A percentile compares a stretch with the other conserved stretches of the same genome.
phyloP scores from a whole-genome alignment of 2,113 vertebrate genomes.

The Neodontobutis hainanensis region DNA sequence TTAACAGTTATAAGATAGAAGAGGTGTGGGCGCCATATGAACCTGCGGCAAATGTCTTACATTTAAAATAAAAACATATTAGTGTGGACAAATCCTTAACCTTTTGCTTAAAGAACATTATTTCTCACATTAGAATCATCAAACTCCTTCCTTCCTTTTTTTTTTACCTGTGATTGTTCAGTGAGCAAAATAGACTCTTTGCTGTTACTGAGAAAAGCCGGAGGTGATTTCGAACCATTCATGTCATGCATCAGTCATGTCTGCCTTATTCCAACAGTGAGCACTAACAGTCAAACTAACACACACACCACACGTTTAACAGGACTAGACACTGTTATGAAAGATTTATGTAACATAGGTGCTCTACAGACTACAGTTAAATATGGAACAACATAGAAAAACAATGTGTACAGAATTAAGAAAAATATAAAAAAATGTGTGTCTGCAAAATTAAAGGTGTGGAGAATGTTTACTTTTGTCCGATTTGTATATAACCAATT shows the following conservation, averaged over 20 bases:
- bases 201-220: too few relatives aligned
- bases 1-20: too few relatives aligned
- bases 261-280: constrained; percentile 72
- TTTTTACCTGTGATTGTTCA: constrained; percentile 2
- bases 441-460: constrained; percentile 76
- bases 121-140: constrained; percentile 16
- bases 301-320: background rate
- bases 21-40: too few relatives aligned
- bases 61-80: too few relatives aligned
- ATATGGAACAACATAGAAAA: constrained; percentile 32
- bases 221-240: constrained; percentile 17
- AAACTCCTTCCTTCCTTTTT: constrained; percentile 1
- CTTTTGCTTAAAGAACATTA: too few relatives aligned
- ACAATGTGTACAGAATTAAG: constrained; percentile 45
- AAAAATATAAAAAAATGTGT: constrained; percentile 32
- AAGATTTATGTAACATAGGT: constrained; percentile 28
- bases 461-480: constrained; percentile 86
- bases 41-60: too few relatives aligned
- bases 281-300: constrained; percentile 28
- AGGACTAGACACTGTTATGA: background rate
- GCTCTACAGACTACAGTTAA: constrained; percentile 42
- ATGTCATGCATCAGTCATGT: constrained; percentile 59
- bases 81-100: too few relatives aligned
- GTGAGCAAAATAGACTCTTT: background rate
- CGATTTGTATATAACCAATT: constrained; percentile 88